Percentiles rank a stretch among this genome's conserved stretches.
Evolutionary conservation across 53 echinoderm and acorn worm species (phyloP).

Genomic region (Echinometra lucunter): DNA sequence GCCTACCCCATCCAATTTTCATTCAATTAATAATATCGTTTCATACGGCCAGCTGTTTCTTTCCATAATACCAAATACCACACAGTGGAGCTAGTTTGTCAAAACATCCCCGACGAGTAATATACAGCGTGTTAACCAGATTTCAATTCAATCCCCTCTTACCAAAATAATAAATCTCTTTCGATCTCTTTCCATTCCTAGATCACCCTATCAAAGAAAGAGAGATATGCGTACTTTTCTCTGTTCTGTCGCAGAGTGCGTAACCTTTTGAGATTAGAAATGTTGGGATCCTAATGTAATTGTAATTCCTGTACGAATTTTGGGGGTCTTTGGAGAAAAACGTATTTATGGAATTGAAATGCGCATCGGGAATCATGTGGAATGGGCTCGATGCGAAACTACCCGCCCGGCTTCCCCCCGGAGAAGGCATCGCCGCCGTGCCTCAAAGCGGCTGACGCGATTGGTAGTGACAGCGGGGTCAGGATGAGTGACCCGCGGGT

Average conservation of each 20-base stretch:
- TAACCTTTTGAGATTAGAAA: constrained; percentile 20
- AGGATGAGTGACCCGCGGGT: neutral
- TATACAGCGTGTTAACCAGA: constrained; percentile 59
- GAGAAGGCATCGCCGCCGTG: constrained; percentile 40
- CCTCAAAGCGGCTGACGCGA: constrained; percentile 35
- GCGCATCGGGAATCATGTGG: constrained; percentile 29
- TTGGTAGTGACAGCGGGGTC: constrained; percentile 68
- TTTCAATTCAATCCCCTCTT: constrained; percentile 48
- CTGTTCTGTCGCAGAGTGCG: neutral
- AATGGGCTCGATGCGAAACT: constrained; percentile 51
- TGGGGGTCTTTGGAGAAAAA: constrained; percentile 10
- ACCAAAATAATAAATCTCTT: constrained; percentile 55
- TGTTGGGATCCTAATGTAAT: constrained; percentile 10
- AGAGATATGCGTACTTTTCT: constrained; percentile 9
- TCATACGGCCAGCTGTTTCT: constrained; percentile 11
- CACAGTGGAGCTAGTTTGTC: constrained; percentile 49
- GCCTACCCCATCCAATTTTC: constrained; percentile 50
- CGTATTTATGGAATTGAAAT: neutral
- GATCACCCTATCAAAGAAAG: neutral
- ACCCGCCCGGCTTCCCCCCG: constrained; percentile 51
- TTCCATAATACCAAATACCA: constrained; percentile 6
- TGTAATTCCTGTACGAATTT: constrained; percentile 50
- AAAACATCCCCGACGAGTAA: constrained; percentile 59
- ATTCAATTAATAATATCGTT: constrained; percentile 70
- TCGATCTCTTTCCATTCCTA: neutral